Conservation (phyloP, 2,113 vertebrate species). For the Nannospalax galili region DNA sequence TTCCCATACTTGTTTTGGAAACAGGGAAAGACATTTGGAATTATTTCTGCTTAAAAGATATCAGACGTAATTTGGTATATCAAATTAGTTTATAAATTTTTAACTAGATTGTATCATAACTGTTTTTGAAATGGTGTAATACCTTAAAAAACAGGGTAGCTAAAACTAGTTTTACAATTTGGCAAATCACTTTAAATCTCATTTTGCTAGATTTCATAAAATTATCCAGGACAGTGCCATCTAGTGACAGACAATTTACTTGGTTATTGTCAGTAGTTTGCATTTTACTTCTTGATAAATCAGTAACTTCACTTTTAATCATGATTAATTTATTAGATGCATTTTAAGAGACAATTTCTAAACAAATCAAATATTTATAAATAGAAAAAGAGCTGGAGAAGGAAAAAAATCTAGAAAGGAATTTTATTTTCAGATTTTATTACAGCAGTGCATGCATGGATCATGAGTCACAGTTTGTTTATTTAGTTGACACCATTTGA, state of each 20-base stretch:
- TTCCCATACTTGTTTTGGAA: background rate
- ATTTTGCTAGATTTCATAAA: background rate
- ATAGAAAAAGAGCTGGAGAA: background rate
- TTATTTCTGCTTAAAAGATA: constrained; percentile 35
- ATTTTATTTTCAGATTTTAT: background rate
- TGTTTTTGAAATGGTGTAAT: constrained; percentile 46
- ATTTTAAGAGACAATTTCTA: background rate
- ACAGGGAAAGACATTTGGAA: background rate
- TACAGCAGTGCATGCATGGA: background rate
- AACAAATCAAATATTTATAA: constrained; percentile 44
- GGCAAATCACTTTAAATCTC: constrained; percentile 9
- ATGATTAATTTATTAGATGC: background rate
- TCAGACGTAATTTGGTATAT: background rate
- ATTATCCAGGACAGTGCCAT: constrained; percentile 33
- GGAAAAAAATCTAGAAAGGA: background rate
- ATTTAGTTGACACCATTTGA: background rate
- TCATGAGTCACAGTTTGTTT: background rate
- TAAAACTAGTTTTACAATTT: constrained; percentile 50
- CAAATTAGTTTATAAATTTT: constrained; percentile 25
- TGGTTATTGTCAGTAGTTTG: constrained; percentile 27
- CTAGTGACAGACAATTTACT: constrained; percentile 41
- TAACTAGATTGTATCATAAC: background rate
- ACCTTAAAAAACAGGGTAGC: constrained; percentile 30
- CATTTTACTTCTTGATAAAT: constrained; percentile 23
- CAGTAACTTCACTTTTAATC: constrained; percentile 18